These are phyloP conservation scores for Eurois occulta DNA, from an alignment of 2,888 invertebrate species.

Conservation along the genomic window DNA sequence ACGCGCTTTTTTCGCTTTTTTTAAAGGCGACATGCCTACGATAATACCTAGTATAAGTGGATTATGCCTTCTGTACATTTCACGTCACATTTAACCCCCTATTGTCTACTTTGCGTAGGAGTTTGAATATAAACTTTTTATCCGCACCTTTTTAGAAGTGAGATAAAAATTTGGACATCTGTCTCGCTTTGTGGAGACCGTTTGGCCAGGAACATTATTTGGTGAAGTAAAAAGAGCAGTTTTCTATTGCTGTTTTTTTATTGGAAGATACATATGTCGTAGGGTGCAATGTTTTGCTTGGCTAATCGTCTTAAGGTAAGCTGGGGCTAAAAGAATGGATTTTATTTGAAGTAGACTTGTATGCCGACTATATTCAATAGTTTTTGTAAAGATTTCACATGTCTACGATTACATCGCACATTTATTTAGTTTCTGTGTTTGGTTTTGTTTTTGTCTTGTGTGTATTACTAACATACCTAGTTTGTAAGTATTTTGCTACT, in stretches of 20 bases:
- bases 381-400: conserved; percentile 34
- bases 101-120: conserved; percentile 88
- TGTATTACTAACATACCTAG: too few relatives aligned
- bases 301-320: conserved; percentile 65
- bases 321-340: conserved; percentile 51
- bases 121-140: conserved; percentile 82
- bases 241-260: conserved; percentile 59
- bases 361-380: conserved; percentile 30
- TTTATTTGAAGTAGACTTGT: conserved; percentile 48
- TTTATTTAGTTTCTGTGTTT: too few relatives aligned
- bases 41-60: conserved; percentile 83
- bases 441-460: too few relatives aligned
- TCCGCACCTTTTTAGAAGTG: conserved; percentile 72
- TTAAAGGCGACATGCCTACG: conserved; percentile 85
- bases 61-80: conserved; percentile 86
- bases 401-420: too few relatives aligned
- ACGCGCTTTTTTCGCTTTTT: conserved; percentile 73
- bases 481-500: too few relatives aligned
- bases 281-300: conserved; percentile 55
- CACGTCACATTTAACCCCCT: conserved; percentile 87
- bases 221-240: conserved; percentile 79
- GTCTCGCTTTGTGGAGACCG: conserved; percentile 81
- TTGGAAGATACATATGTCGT: conserved; percentile 57
- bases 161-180: conserved; percentile 85
- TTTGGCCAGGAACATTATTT: conserved; percentile 75